Evolutionary conservation across 2,113 vertebrate species (phyloP), one percentile per base, ranked within the genome.

Genomic region (Ageneiosus marmoratus): DNA sequence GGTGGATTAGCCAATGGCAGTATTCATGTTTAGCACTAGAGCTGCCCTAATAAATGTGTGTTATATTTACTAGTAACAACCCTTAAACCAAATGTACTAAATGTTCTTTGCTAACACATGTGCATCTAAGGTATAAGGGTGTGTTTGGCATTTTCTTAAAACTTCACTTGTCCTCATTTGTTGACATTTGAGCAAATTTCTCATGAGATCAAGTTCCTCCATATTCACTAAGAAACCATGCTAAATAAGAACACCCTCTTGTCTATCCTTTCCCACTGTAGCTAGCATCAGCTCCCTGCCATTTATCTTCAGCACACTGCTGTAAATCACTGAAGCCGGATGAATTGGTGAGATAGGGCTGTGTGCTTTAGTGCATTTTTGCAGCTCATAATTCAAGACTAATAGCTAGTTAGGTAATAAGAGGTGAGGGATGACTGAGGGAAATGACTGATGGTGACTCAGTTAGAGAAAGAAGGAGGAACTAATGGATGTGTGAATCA

Each of bases 301-400:
- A 87, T 88, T 84, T 73, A 82, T 89, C 88, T 88, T 65, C 74
- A 70, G 69, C 80, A 53, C 82, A 69, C 85, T 27, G 56, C 79
- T 83, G 76, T 82, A 84, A 88, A 88, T 86, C 81, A 84, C 74
- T 51, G 51, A 77, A 79, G 75, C 73, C 63, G 51, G 86, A 87
- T 79, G 83, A 83, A 80, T 53, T 18, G 79, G 79, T 58, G 77
- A 70, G 81, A 88, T 87, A 87, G 65, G 67, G 72, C 63, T 69
- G n/a, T 79, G 81, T 56, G 77, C 77, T 77, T 80, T 63, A 87
- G 84, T 85, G 85, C 76, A 80, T 88, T 77, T 77, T 67, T 76
- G 63, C 80, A 84, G 79, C 87, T 87, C 86, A 84, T 88, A 85
- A 86, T 87, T 89, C 82, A 88, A 84, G 78, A 78, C 78, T 87